A percentile compares a stretch with the other conserved stretches of the same genome.
These are phyloP conservation scores for Protodeltote pygarga DNA, from an alignment of 2,888 invertebrate genomes.

Conservation along the genomic window DNA sequence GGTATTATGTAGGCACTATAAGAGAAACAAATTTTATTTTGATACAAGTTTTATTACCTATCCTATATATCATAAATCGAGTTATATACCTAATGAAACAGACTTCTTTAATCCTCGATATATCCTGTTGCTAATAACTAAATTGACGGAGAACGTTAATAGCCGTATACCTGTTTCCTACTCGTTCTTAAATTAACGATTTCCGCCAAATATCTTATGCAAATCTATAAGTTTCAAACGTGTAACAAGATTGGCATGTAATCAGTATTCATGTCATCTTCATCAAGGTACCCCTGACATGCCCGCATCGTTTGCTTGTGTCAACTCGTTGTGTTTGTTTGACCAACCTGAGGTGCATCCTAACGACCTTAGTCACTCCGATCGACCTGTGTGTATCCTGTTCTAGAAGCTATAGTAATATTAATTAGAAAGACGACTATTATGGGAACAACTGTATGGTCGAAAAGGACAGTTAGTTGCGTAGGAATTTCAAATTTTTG, in stretches of 20 bases:
- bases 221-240: constrained; percentile 50
- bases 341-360: constrained; percentile 68
- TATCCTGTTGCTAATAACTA: constrained; percentile 34
- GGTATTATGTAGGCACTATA: no score
- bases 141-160: constrained; percentile 30
- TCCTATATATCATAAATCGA: no score
- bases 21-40: no score
- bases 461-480: no score
- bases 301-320: constrained; percentile 74
- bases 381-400: constrained; percentile 43
- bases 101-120: constrained; percentile 11
- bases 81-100: no score
- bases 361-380: constrained; percentile 58
- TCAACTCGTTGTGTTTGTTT: constrained; percentile 68
- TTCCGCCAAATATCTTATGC: constrained; percentile 49
- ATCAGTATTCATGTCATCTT: constrained; percentile 62
- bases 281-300: constrained; percentile 62
- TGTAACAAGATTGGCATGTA: constrained; percentile 54
- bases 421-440: constrained; percentile 6
- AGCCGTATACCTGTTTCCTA: constrained; percentile 37
- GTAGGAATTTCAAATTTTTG: no score
- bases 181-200: constrained; percentile 39
- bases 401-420: constrained; percentile 27
- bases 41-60: no score
- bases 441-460: constrained; percentile 5